Evolutionary conservation across 1,140 invertebrate genomes (phyloP), one percentile per base, ranked within the genome.

Genomic region (roundworm (Caenorhabditis elegans)): DNA sequence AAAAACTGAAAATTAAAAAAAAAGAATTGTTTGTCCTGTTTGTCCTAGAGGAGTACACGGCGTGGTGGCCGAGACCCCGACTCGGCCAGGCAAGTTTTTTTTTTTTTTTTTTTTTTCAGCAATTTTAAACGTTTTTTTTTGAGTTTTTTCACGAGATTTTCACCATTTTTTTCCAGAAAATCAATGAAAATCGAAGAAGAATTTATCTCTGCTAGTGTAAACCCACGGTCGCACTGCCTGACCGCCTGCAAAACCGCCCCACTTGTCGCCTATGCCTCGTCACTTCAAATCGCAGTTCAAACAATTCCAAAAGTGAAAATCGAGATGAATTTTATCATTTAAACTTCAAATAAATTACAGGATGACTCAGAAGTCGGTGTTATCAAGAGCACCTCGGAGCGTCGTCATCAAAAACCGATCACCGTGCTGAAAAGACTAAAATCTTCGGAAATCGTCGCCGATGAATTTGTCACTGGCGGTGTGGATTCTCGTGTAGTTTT

Each of bases 391-490:
- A 53, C 36, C 2, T 70, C 79, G 5, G 65, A 48, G 24, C 31
- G 80, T 17, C 48, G 65, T 15, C 80, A 81, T 28, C 34, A 60
- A 15, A 81, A 81, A 10, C 47, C 65, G 13, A 77, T 81, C 31
- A 51, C 80, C 4, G 60, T 75, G n/a, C 13, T 81, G 5, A 81
- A 81, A 46, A 13, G 80, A 17, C 46, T 65, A 11, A 81, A 81
- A 28, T 47, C 28, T 4, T 3, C 17, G 2, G 22, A 2, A 17
- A 39, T 48, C 10, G 34, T 36, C n/a, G n/a, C n/a, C 22, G 82
- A 83, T 39, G 28, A 83, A 22, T 80, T 83, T n/a, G 70, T 80
- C 1, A 31, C 60, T 17, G 82, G 82, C n/a, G 75, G 55, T 36
- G 53, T 39, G 24, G 46, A 77, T 43, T 65, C 55, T 8, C 15